Evolutionary conservation across 2,797 vertebrate species (phyloP).

Genomic region (Eospalax fontanierii): DNA sequence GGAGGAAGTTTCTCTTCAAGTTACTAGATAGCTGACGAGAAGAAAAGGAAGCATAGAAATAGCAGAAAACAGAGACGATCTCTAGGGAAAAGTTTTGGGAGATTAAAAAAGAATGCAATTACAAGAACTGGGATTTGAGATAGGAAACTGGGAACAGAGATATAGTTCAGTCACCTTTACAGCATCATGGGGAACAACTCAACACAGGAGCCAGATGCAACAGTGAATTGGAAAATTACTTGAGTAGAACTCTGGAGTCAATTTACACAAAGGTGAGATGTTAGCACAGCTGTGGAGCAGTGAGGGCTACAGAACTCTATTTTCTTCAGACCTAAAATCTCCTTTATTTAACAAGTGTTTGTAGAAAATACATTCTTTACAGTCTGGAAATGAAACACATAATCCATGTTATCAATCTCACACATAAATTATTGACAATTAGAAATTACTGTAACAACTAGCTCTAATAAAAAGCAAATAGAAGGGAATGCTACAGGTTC

Average conservation of each 20-base stretch:
- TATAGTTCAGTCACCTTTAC: background rate
- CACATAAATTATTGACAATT: background rate
- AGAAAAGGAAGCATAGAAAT: background rate
- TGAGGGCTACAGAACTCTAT: fast-evolving
- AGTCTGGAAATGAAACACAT: background rate
- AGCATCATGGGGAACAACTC: background rate
- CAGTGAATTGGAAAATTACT: background rate
- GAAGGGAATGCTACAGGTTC: background rate
- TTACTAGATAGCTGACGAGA: background rate
- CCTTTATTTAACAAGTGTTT: background rate
- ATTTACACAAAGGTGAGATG: background rate
- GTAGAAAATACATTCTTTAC: background rate
- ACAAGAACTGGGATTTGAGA: background rate
- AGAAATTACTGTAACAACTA: background rate
- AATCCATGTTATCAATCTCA: background rate
- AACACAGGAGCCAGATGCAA: background rate
- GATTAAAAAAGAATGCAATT: background rate
- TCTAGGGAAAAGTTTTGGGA: background rate
- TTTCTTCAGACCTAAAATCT: background rate
- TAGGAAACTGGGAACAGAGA: background rate
- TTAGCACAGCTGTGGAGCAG: background rate
- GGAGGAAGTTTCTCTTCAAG: background rate
- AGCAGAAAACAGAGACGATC: background rate
- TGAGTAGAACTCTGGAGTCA: background rate
- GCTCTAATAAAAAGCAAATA: background rate